phyloP scores from a whole-genome alignment of 2,888 invertebrate genomes.

The Orgyia antiqua region DNA sequence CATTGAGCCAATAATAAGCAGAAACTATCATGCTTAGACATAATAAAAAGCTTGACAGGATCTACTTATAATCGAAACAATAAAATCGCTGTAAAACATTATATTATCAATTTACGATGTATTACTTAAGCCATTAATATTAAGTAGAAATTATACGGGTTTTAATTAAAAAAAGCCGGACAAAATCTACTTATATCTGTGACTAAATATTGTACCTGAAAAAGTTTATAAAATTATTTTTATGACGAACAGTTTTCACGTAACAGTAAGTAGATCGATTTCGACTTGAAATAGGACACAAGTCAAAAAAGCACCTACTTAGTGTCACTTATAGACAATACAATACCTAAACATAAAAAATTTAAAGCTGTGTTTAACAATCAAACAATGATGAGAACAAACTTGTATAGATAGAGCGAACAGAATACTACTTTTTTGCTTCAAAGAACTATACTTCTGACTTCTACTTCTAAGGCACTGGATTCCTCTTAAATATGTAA shows the following conservation, averaged over 20 bases:
- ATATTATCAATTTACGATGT: too few species aligned
- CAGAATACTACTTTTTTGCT: too few species aligned
- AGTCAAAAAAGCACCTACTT: conserved; percentile 21
- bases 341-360: too few species aligned
- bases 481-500: too few species aligned
- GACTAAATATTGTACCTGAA: conserved; percentile 4
- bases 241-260: conserved; percentile 1
- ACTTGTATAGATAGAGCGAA: too few species aligned
- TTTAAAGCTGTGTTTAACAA: too few species aligned
- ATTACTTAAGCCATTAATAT: conserved; percentile 5
- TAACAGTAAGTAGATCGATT: conserved; percentile 16
- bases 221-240: too few species aligned
- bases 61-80: conserved; percentile 32
- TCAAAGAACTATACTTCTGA: too few species aligned
- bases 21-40: conserved; percentile 35
- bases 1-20: conserved; percentile 28
- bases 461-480: too few species aligned
- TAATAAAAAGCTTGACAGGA: conserved; percentile 23
- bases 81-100: not conserved
- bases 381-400: too few species aligned
- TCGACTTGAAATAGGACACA: conserved; percentile 9
- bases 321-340: conserved; percentile 3
- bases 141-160: conserved; percentile 15
- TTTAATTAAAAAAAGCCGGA: conserved; percentile 10
- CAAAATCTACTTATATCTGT: conserved; percentile 16